phyloP scores from a whole-genome alignment of 2,113 vertebrate species.

The Neofelis nebulosa region DNA sequence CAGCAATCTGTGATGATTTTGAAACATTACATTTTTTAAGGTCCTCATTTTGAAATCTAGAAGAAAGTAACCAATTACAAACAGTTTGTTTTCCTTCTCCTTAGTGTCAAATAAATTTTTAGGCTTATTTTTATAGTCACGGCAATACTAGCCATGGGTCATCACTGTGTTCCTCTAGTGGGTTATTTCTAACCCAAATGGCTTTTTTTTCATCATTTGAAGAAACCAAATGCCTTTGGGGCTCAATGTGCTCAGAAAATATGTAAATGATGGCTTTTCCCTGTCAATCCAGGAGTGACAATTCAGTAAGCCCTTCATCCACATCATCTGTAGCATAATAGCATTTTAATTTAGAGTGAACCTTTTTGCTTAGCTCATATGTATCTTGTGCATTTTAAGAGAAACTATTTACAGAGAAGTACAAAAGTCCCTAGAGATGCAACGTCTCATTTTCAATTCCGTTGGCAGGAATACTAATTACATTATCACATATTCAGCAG shows the following conservation, averaged over 20 bases:
- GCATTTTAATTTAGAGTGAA: conserved; percentile 78
- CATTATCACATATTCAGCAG: conserved; percentile 86
- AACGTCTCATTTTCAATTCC: conserved; percentile 85
- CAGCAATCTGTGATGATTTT: conserved; percentile 66
- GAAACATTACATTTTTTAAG: conserved; percentile 32
- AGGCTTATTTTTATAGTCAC: conserved; percentile 62
- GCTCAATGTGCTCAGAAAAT: conserved; percentile 54
- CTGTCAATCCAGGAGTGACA: conserved; percentile 59
- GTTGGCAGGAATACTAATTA: conserved; percentile 86
- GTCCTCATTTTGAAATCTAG: conserved; percentile 49
- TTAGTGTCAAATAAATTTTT: conserved; percentile 38
- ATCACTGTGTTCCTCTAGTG: conserved; percentile 26
- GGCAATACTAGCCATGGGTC: conserved; percentile 24
- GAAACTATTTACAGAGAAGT: conserved; percentile 74
- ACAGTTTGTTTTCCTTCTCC: conserved; percentile 34
- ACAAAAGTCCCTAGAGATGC: conserved; percentile 77
- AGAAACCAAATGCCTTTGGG: conserved; percentile 66
- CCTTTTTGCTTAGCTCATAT: conserved; percentile 80
- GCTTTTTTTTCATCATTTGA: conserved; percentile 45
- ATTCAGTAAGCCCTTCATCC: conserved; percentile 68
- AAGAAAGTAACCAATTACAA: conserved; percentile 21
- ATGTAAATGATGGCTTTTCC: conserved; percentile 65
- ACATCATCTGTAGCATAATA: conserved; percentile 74
- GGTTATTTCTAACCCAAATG: conserved; percentile 62
- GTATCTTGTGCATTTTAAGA: conserved; percentile 74